Evolutionary conservation across 2,888 invertebrate species (phyloP), one percentile per base, ranked within the genome.

Genomic region (Caenorhabditis sp.): DNA sequence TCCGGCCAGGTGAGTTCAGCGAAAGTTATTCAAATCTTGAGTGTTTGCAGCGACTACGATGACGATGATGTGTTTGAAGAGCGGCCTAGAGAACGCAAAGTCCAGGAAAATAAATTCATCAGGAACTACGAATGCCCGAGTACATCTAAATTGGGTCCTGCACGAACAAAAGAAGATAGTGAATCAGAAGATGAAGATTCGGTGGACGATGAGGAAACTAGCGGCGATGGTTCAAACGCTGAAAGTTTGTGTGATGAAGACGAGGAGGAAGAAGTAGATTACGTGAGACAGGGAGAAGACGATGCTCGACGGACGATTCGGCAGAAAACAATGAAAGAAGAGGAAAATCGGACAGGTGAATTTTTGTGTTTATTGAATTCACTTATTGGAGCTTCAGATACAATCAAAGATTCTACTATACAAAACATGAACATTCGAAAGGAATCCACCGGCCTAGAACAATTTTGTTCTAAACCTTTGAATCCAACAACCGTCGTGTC

Each of bases 181-280:
- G 49, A 56, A 38, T 47, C 44, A 12, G 63, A 79, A 22, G 56
- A 41, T 0, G 56, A 73, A 22, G 77, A 68, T 12, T 44, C 26
- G 10, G 47, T 6, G n/a, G 76, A 35, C 41, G 76, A 76, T 59
- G 76, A 76, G 26, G 58, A 44, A n/a, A 44, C 24, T 26, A 47
- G 26, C n/a, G 63, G 44, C 16, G 16, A 24, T 5, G 56, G 28
- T 16, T 14, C 26, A 2, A n/a, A 16, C 12, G 58, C 31, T 31
- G 58, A 58, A 8, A 31, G 28, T n/a, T 58, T 24, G 12, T 31
- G 68, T 24, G 22, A 70, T 10, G 44, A 61, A 12, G 61, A 61
- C 19, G 59, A 35, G 31, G n/a, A 16, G 14, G 64, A 64, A 19
- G 47, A 44, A n/a, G 6, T 7, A 12, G 26, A 24, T 22, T 16